Base-by-base conservation (phyloP, 2,113 vertebrate genomes). In the Telmatochromis sp. region DNA sequence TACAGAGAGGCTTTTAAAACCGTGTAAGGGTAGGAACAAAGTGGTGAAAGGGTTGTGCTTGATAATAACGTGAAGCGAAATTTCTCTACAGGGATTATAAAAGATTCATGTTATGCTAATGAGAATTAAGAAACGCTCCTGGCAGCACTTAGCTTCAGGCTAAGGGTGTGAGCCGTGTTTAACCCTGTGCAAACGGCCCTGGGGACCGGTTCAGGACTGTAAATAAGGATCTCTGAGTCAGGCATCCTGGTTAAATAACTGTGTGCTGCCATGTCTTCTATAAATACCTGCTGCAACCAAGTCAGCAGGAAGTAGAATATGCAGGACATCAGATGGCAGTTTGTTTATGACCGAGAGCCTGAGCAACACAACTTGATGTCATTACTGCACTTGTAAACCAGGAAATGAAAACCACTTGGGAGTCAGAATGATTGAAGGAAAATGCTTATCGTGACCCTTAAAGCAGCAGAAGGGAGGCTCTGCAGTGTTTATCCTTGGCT, bases 221-320 rank as follows among this genome's bases (percentile, higher is more conserved):
- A 94, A 94, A 95, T 94, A 94, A 89, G 90, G 91, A 93, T 89
- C 89, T 86, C 78, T 84, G 89, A 91, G 80, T 91, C 91, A 90
- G 84, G 82, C 5, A 33, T 84, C 82, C 88, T 68, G 89, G 80
- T 88, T 91, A 85, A 94, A 91, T 80, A 87, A 86, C 68, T 80
- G 45, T 11, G 26, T 37, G 87, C 81, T 57, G 58, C 68, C 83
- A 70, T 73, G 45, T 57, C 85, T 75, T 45, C 87, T 87, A 93
- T 87, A 93, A 95, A 94, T 92, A 93, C 80, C 82, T 47, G 73
- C 87, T 19, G 82, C 45, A 28, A 58, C 75, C 13, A 5, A 86
- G 84, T 79, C 81, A 81, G 87, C 86, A 14, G 4, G 7, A 45
- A 54, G 75, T 28, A 28, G n/a, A 83, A 86, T 47, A 15, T 2